Conservation (phyloP, 1,140 invertebrate species). For the Zaprionus gabonicus region DNA sequence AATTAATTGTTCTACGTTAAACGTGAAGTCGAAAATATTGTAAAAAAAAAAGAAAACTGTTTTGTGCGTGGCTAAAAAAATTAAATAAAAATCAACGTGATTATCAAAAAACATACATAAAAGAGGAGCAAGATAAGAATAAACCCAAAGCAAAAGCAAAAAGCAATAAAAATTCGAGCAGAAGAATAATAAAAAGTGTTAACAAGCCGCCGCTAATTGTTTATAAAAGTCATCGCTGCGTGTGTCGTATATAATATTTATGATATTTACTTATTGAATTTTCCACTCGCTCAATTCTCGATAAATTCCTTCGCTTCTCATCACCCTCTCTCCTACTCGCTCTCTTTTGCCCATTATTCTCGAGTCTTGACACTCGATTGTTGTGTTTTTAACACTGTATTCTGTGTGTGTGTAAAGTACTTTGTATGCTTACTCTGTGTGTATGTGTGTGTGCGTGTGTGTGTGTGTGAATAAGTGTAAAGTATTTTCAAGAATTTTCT, state of each 20-base stretch:
- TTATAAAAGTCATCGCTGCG: conserved; percentile 38
- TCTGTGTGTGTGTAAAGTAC: conserved; percentile 31
- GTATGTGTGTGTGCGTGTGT: conserved; percentile 43
- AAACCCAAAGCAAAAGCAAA: conserved; percentile 7
- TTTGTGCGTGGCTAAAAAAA: conserved; percentile 77
- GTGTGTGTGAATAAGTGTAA: conserved; percentile 68
- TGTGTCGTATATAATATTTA: conserved; percentile 79
- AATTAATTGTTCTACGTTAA: conserved; percentile 68
- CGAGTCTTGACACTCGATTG: conserved; percentile 45
- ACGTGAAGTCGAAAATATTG: conserved; percentile 28
- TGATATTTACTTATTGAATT: conserved; percentile 77
- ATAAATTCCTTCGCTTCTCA: conserved; percentile 4
- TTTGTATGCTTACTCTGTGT: conserved; percentile 38
- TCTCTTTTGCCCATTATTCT: conserved; percentile 13
- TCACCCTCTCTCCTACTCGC: background rate
- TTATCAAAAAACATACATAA: conserved; percentile 13
- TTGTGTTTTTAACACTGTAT: conserved; percentile 60
- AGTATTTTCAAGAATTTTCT: conserved; percentile 82
- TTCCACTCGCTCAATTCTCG: conserved; percentile 63
- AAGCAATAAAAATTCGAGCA: conserved; percentile 31
- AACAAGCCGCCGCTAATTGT: conserved; percentile 74
- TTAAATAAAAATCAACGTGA: conserved; percentile 58
- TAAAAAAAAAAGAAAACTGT: conserved; percentile 17
- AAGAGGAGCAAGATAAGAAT: conserved; percentile 19
- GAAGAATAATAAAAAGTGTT: conserved; percentile 59